Conservation (phyloP, 2,888 invertebrate species). For the Campoplex nolae region DNA sequence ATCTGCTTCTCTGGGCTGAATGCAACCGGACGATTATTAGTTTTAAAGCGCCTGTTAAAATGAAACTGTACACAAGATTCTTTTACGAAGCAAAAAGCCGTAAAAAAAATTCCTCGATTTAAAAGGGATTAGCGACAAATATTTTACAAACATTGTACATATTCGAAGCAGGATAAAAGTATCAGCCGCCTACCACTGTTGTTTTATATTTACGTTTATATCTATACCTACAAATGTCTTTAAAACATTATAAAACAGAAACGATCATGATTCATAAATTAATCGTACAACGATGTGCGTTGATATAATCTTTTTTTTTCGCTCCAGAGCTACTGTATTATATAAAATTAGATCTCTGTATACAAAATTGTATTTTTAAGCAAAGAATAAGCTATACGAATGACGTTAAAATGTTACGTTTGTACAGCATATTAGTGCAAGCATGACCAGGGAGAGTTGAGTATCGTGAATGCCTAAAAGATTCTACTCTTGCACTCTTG, state of each 20-base stretch:
- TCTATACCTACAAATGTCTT: constrained; percentile 47
- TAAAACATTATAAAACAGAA: constrained; percentile 49
- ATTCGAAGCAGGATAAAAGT: constrained; percentile 67
- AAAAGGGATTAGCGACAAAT: constrained; percentile 68
- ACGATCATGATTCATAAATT: constrained; percentile 41
- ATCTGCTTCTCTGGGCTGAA: constrained; percentile 36
- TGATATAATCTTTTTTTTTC: constrained; percentile 35
- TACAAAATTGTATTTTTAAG: constrained; percentile 58
- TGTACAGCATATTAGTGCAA: constrained; percentile 64
- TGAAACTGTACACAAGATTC: constrained; percentile 35
- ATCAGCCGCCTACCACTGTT: constrained; percentile 66
- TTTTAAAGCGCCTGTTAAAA: constrained; percentile 27
- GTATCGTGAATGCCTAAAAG: constrained; percentile 29
- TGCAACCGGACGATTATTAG: constrained; percentile 40
- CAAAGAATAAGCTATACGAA: constrained; percentile 41
- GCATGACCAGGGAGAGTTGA: neutral
- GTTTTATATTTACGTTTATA: constrained; percentile 72
- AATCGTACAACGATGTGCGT: constrained; percentile 15
- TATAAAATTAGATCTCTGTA: constrained; percentile 65
- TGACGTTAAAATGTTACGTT: constrained; percentile 52
- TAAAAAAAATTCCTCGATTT: constrained; percentile 56
- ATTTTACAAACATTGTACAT: constrained; percentile 69
- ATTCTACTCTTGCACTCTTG: neutral
- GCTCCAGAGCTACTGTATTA: constrained; percentile 69
- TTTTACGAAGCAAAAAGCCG: constrained; percentile 35